Conservation (phyloP, 2,888 invertebrate species). For the Caenorhabditis sp. region DNA sequence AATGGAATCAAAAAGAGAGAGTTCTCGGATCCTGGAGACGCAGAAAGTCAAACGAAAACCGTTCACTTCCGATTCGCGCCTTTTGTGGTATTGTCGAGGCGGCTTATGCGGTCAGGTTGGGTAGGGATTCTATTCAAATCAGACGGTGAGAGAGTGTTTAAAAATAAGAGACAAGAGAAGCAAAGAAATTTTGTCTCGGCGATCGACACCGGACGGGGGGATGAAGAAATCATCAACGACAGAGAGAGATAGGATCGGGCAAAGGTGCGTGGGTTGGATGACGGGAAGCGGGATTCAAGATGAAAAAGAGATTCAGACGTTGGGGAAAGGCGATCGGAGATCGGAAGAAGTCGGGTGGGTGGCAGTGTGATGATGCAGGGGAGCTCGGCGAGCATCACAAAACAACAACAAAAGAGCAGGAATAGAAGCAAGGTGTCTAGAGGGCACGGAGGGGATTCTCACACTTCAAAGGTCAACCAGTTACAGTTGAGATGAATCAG, state of each 20-base stretch:
- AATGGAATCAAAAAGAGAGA: constrained; percentile 37
- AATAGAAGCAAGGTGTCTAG: constrained; percentile 22
- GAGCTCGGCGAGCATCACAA: constrained; percentile 40
- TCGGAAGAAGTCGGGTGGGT: constrained; percentile 45
- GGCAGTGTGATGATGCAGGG: constrained; percentile 44
- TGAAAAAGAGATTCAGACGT: constrained; percentile 22
- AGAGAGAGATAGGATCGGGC: constrained; percentile 28
- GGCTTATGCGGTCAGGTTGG: constrained; percentile 46
- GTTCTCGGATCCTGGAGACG: constrained; percentile 5
- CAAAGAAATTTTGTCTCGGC: constrained; percentile 22
- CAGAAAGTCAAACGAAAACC: constrained; percentile 31
- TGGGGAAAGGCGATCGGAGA: constrained; percentile 27
- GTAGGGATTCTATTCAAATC: constrained; percentile 28
- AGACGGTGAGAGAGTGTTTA: not conserved
- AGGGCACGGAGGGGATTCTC: constrained; percentile 1
- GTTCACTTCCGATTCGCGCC: constrained; percentile 48
- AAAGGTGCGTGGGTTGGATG: constrained; percentile 37
- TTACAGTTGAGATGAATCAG: not conserved
- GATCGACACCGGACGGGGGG: constrained; percentile 13
- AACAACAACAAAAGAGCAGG: constrained; percentile 38
- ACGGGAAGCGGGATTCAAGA: constrained; percentile 1
- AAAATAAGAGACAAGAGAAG: constrained; percentile 30
- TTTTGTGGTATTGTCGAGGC: constrained; percentile 37
- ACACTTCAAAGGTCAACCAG: constrained; percentile 28
- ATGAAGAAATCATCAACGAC: constrained; percentile 39